phyloP scores from a whole-genome alignment of 1,140 invertebrate genomes.

The Ditylenchus dipsaci region DNA sequence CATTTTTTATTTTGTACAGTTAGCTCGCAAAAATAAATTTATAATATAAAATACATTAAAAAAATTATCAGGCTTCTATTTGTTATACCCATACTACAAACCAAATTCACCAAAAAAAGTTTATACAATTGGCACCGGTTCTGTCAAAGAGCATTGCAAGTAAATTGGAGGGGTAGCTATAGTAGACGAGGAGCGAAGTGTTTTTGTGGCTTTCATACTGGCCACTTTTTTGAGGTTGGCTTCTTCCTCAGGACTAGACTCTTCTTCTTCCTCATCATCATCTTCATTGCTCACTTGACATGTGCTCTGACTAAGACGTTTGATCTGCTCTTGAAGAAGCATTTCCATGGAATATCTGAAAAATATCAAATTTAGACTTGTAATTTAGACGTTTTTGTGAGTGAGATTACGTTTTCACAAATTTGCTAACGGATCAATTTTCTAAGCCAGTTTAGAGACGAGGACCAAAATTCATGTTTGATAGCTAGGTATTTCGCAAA shows the following conservation, averaged over 20 bases:
- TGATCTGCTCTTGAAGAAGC: conserved; percentile 23
- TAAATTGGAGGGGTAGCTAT: neutral
- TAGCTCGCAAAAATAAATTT: no score
- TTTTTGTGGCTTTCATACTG: neutral
- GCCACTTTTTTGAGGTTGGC: neutral
- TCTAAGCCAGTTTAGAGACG: no score
- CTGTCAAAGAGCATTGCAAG: neutral
- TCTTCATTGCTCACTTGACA: neutral
- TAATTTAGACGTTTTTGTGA: no score
- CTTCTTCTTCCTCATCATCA: neutral
- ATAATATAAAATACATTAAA: no score
- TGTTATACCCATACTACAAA: no score
- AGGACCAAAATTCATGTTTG: no score
- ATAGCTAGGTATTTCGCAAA: no score
- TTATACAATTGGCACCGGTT: neutral
- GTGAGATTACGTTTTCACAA: no score
- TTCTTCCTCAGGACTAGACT: neutral
- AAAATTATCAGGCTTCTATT: no score
- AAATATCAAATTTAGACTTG: neutral
- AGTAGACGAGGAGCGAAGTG: neutral
- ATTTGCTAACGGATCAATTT: no score
- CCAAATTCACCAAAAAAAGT: no score
- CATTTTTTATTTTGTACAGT: no score
- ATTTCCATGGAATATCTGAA: conserved; percentile 32
- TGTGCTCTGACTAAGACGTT: neutral